Base-by-base conservation (phyloP, 2,888 invertebrate genomes). In the Cheilosia grossa region DNA sequence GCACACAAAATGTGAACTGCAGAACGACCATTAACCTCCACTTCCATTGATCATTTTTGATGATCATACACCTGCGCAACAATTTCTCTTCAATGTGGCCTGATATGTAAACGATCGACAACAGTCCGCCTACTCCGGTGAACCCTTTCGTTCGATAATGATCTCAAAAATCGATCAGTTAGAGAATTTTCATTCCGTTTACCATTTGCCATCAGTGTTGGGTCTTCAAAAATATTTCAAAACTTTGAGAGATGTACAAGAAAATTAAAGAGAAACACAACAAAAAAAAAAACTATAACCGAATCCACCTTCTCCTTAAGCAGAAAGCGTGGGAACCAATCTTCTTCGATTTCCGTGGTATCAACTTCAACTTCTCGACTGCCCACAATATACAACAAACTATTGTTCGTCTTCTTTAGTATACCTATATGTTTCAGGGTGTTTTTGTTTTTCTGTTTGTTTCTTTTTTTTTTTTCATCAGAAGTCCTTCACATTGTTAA, bases 251-350 rank as follows among this genome's bases (percentile, higher is more conserved):
- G 42, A 72, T 72, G 21, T 24, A 59, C 37, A 64, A 61, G 21
- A 27, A 24, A 42, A 49, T 37, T 44, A 56, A 21, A 17, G 44
- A 24, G 2, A 24, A 3, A 19, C 2, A 21, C 6, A 27, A 27
- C 5, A 5, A 27, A 27, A 15, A 10, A 19, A 19, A 40, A n/a
- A 54, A 67, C 21, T 21, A n/a, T n/a, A n/a, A 37, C 15, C 37
- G 21, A 64, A 42, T 58, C 63, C 78, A 59, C 70, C 64, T 82
- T 61, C 66, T 44, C n/a, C 59, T 66, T 24, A 44, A 54, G 30
- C 54, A 59, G 44, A 58, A 77, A 74, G 56, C 81, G 85, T 85
- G 85, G 81, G 85, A 85, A 85, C 61, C 81, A 72, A 63, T 85
- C 59, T 56, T 42, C 47, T 67, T 66, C 51, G 53, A 77, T 82